Conservation (phyloP, 2,888 invertebrate genomes). For the Corythucha ciliata region DNA sequence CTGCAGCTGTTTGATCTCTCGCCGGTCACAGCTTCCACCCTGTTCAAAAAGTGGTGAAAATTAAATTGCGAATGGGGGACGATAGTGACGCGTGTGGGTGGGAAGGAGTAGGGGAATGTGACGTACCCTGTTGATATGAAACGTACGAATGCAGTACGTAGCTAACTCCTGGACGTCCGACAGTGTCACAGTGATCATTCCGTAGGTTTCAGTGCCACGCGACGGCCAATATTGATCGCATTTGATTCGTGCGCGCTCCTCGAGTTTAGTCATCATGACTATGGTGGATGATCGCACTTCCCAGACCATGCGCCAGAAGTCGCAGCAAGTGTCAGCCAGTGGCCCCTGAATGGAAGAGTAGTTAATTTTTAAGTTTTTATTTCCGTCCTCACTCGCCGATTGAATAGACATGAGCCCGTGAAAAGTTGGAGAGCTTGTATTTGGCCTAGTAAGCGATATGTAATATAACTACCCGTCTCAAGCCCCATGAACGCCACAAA, state of each 20-base stretch:
- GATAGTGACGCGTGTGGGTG: neutral
- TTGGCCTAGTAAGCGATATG: too few species aligned
- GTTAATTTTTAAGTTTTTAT: neutral
- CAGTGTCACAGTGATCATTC: slow-evolving; percentile 86
- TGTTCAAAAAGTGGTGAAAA: slow-evolving; percentile 40
- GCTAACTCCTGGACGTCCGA: slow-evolving; percentile 94
- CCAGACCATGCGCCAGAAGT: slow-evolving; percentile 99
- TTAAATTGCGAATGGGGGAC: neutral
- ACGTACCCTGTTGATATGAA: slow-evolving; percentile 66
- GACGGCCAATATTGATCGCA: slow-evolving; percentile 98
- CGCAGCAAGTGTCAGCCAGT: slow-evolving; percentile 90
- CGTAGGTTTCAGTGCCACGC: slow-evolving; percentile 89
- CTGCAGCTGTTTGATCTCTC: slow-evolving; percentile 94
- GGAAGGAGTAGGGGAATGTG: neutral
- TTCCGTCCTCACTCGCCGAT: neutral
- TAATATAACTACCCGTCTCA: too few species aligned
- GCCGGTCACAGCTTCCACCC: slow-evolving; percentile 65
- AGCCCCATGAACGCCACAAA: too few species aligned
- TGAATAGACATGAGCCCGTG: neutral
- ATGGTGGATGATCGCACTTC: slow-evolving; percentile 88
- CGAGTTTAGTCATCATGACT: slow-evolving; percentile 99
- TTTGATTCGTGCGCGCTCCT: slow-evolving; percentile 92
- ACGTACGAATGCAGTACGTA: slow-evolving; percentile 95
- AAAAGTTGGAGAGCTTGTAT: neutral
- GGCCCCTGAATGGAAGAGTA: slow-evolving; percentile 60